Base-by-base conservation (phyloP, 1,140 invertebrate genomes). In the Brachionus plicatilis region DNA sequence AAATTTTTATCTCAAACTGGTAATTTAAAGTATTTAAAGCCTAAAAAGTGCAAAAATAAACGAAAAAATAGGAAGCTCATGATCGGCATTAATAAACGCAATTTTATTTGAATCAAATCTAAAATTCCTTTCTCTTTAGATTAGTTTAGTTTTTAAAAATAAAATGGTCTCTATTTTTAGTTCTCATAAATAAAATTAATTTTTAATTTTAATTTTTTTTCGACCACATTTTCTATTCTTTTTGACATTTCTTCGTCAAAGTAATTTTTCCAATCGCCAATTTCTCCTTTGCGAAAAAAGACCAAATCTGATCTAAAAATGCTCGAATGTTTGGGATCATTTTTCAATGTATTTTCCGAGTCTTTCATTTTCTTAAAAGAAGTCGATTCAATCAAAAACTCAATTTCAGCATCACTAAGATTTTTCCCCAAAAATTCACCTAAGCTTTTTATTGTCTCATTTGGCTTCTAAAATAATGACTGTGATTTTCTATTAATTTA, bases 301-400 rank as follows among this genome's bases (percentile, higher is more conserved):
- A 43, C 43, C 14, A 72, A 72, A 47, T 47, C 70, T 11, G 70
- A 72, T 41, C 29, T 47, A 72, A 72, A 72, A 24, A 17, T 20
- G 20, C n/a, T 17, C 3, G 24, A n/a, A 20, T 72, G 37, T 41
- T 24, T 20, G 8, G 17, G 20, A 47, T 72, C 70, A 33, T 9
- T 43, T 43, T 41, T 47, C 4, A 47, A 11, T 20, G 6, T 9
- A 9, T 24, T 20, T 20, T 60, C 70, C 2, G 24, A 11, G 27
- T 72, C 70, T 60, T 72, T 72, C 70, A 72, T 72, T 41, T 72
- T 72, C n/a, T 72, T 47, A 47, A 72, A 72, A 17, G 37, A 43
- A 47, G 70, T 43, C 24, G n/a, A 72, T 20, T 72, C 70, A 47
- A 72, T 72, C 20, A 60, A 60, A 60, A 60, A 60, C 20, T 78